These are phyloP conservation scores for Heteropelma amictum DNA, from an alignment of 2,888 invertebrate genomes.

Conservation along the genomic window DNA sequence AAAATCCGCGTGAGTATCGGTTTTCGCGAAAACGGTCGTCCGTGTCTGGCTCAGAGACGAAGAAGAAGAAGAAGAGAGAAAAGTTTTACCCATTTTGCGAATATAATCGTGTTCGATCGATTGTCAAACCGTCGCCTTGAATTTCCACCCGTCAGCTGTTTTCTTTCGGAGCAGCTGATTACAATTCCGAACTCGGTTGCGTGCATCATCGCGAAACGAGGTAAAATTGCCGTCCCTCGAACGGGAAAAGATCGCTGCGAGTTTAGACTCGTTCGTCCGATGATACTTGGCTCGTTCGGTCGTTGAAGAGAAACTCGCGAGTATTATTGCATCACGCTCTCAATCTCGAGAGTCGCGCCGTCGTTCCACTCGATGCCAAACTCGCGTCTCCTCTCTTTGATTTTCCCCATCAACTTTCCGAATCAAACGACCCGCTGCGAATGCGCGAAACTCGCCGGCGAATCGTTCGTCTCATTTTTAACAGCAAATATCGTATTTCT, in stretches of 20 bases:
- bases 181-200: background rate
- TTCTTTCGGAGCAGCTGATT: conserved; percentile 34
- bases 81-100: background rate
- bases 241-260: background rate
- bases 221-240: background rate
- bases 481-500: conserved; percentile 17
- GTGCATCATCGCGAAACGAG: background rate
- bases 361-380: background rate
- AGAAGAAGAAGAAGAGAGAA: background rate
- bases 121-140: background rate
- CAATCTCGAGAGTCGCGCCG: background rate
- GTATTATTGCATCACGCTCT: conserved; percentile 38
- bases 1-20: no score
- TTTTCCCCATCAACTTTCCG: no score
- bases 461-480: background rate
- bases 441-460: background rate
- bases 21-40: no score
- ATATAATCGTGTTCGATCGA: no score
- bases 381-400: background rate
- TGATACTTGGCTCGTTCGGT: background rate
- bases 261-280: conserved; percentile 6
- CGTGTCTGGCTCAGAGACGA: no score
- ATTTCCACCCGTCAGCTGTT: conserved; percentile 31
- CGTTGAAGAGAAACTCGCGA: conserved; percentile 26
- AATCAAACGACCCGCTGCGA: no score